These are phyloP conservation scores for Laterallus jamaicensis DNA, from an alignment of 2,113 vertebrate species.

Conservation along the genomic window DNA sequence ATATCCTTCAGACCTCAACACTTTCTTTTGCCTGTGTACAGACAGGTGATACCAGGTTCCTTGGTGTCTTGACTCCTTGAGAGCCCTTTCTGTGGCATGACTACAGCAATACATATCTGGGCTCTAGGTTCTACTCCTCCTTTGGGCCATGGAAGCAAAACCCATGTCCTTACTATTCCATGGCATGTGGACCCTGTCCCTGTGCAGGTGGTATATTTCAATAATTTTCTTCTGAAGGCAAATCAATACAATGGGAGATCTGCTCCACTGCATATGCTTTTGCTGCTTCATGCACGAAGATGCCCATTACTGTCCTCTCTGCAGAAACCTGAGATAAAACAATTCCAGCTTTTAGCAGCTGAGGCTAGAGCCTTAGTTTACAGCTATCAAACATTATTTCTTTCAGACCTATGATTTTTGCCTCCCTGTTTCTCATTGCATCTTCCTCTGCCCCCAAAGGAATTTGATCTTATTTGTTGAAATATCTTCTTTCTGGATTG, in stretches of 20 bases:
- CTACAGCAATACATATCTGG: neutral
- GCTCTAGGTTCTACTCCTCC: neutral
- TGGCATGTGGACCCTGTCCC: neutral
- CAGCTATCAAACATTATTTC: neutral
- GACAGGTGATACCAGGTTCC: neutral
- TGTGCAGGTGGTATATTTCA: neutral
- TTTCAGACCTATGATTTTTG: neutral
- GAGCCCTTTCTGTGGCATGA: neutral
- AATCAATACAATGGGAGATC: neutral
- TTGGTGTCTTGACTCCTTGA: neutral
- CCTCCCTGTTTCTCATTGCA: neutral
- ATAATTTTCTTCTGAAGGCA: neutral
- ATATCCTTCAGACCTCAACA: neutral
- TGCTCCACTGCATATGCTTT: neutral
- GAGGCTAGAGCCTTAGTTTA: neutral
- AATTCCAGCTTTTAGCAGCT: neutral
- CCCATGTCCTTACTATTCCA: neutral
- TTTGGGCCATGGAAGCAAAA: neutral
- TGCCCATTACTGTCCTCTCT: neutral
- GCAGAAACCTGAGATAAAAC: neutral
- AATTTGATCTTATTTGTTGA: neutral
- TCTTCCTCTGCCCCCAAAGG: neutral
- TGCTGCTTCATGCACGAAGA: neutral
- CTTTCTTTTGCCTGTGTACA: neutral
- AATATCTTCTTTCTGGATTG: neutral